Evolutionary conservation across 2,888 invertebrate genomes (phyloP), one percentile per base, ranked within the genome.

Genomic region (Lepidocyrtinus sp.): DNA sequence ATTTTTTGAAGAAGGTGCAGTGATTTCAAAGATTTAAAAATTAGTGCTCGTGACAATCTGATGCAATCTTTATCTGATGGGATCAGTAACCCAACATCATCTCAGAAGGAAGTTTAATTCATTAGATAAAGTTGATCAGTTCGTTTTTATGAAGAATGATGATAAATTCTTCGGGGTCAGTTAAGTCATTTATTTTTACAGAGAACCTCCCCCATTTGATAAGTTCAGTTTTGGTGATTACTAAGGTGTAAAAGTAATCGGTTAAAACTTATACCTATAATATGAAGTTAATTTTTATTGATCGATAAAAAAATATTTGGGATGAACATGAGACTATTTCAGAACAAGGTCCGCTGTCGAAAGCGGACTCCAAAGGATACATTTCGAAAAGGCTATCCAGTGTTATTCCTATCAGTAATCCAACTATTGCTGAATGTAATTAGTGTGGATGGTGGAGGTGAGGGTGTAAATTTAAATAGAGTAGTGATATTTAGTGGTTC

Each of bases 291-390:
- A 68, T 69, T 50, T 55, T 69, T 12, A 69, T 69, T 24, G 50
- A 69, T 9, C 46, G 68, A 50, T 69, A 69, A 36, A 36, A 36
- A 12, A 22, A 19, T 24, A 50, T n/a, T 36, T 36, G 12, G 45
- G 12, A 45, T 45, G 27, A 75, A 22, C 50, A 76, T 76, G 69
- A 64, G 59, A 59, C 59, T 64, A 17, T 76, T 50, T 46, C 24
- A 27, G 1, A 76, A 64, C 19, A 63, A 64, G 36, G 70, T 65
- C 76, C 76, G 76, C 70, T 55, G 9, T 22, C 45, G 70, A 24
- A 70, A 76, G 69, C 76, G 76, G 70, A 36, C 21, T 50, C 46
- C 19, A 59, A 5, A 9, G 26, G 36, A 36, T 36, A 7, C 36
- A 5, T 36, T 36, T 36, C 5, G 36, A 7, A 5, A 36, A 7